Conservation (phyloP, 1,140 invertebrate species). For the Cheumatopsyche charites region DNA sequence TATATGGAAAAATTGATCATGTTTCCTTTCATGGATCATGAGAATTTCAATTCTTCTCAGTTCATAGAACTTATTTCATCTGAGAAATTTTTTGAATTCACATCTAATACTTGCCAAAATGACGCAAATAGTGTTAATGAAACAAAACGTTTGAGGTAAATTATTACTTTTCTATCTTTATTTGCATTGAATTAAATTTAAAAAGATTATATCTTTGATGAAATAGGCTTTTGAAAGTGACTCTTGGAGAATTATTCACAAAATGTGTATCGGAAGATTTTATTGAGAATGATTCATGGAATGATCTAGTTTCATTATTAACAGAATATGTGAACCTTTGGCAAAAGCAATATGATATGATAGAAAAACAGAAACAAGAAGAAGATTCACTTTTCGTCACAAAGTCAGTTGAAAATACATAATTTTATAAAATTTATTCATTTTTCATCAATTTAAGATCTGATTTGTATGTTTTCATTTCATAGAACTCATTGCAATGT, state of each 20-base stretch:
- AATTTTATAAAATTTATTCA: slow-evolving; percentile 50
- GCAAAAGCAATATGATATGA: slow-evolving; percentile 75
- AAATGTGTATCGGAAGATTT: slow-evolving; percentile 57
- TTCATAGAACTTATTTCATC: slow-evolving; percentile 39
- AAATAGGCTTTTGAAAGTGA: slow-evolving; percentile 70
- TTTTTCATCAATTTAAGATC: background rate
- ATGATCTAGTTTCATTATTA: slow-evolving; percentile 63
- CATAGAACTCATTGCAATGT: slow-evolving; percentile 64
- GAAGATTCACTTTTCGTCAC: slow-evolving; percentile 83
- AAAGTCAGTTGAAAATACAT: slow-evolving; percentile 62
- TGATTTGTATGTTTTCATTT: too few relatives aligned
- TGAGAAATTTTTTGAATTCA: slow-evolving; percentile 26
- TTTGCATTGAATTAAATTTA: too few relatives aligned
- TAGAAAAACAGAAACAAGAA: slow-evolving; percentile 71
- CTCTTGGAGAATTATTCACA: slow-evolving; percentile 70
- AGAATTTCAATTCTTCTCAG: slow-evolving; percentile 14
- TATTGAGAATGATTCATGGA: slow-evolving; percentile 59
- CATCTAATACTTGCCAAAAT: slow-evolving; percentile 12
- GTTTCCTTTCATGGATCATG: slow-evolving; percentile 40
- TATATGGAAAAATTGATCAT: slow-evolving; percentile 41
- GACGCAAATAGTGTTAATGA: slow-evolving; percentile 9
- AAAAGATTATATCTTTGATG: too few relatives aligned
- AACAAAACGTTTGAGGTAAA: slow-evolving; percentile 52
- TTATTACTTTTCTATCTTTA: too few relatives aligned
- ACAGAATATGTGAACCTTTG: slow-evolving; percentile 71